Evolutionary conservation across 1,140 invertebrate species (phyloP).

Genomic region (Dreissena polymorpha): DNA sequence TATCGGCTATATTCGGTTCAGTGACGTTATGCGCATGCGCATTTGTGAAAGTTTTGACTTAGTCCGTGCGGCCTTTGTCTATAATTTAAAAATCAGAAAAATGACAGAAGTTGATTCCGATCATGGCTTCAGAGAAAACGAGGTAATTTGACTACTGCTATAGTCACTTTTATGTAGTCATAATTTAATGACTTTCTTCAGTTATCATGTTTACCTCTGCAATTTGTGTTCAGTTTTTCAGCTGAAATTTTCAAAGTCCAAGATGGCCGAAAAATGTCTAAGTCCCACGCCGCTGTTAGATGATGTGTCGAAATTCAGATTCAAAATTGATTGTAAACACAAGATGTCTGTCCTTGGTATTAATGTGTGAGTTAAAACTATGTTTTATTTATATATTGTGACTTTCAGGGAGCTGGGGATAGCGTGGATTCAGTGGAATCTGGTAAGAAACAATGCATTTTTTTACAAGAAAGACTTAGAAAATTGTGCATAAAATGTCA

Average conservation of each 20-base stretch:
- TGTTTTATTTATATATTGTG: constrained; percentile 23
- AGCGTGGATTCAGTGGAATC: constrained; percentile 33
- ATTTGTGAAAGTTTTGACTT: neutral
- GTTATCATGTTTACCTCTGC: constrained; percentile 16
- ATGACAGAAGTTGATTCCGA: constrained; percentile 38
- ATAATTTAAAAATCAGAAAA: neutral
- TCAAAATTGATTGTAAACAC: neutral
- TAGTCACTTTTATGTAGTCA: constrained; percentile 2
- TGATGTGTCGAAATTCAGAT: constrained; percentile 25
- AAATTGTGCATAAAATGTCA: constrained; percentile 5
- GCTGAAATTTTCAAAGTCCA: constrained; percentile 64
- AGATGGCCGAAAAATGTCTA: constrained; percentile 65
- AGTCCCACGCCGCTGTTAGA: constrained; percentile 52
- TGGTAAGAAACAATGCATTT: constrained; percentile 48
- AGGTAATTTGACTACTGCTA: constrained; percentile 21
- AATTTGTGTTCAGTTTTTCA: constrained; percentile 49
- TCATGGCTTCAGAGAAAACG: constrained; percentile 7
- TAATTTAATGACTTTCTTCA: neutral
- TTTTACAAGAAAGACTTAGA: constrained; percentile 25
- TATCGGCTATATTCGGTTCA: too few species aligned
- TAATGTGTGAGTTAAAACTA: neutral
- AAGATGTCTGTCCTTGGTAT: neutral
- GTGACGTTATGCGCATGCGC: neutral
- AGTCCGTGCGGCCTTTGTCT: constrained; percentile 4
- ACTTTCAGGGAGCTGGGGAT: constrained; percentile 49